Conservation (phyloP, 2,113 vertebrate genomes). For the Syrrhaptes paradoxus region DNA sequence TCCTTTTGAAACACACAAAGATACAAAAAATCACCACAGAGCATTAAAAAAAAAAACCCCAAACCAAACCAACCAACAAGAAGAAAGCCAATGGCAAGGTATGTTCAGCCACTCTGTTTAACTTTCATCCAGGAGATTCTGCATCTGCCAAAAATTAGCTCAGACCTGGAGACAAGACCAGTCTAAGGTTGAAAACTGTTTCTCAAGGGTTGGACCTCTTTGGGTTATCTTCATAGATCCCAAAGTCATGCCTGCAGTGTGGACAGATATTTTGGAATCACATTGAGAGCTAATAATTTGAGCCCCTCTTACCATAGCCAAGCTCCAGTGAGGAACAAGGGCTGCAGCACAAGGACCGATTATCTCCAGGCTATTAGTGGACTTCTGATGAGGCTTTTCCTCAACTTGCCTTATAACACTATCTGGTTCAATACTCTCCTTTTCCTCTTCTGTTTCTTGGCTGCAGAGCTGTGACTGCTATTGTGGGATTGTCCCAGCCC, state of each 20-base stretch:
- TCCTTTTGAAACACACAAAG: conserved; percentile 8
- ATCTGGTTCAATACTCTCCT: fast-evolving
- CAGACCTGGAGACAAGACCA: neutral
- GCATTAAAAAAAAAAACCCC: neutral
- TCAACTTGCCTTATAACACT: neutral
- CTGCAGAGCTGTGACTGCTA: neutral
- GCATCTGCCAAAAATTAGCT: neutral
- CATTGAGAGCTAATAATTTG: neutral
- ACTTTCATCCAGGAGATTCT: neutral
- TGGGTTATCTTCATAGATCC: neutral
- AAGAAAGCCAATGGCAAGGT: neutral
- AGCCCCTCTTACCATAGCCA: neutral
- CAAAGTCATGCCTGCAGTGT: neutral
- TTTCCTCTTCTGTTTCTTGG: neutral
- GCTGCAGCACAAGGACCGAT: neutral
- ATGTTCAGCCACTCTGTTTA: neutral
- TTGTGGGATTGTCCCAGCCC: neutral
- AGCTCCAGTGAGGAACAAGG: neutral
- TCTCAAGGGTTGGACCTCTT: neutral
- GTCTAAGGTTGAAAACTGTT: neutral
- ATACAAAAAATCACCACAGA: neutral
- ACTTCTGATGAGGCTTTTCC: neutral
- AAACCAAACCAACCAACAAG: neutral
- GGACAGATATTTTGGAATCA: neutral
- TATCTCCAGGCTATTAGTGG: neutral